Evolutionary conservation across 2,113 vertebrate genomes (phyloP), one percentile per base, ranked within the genome.

Genomic region (Poecilia latipinna): DNA sequence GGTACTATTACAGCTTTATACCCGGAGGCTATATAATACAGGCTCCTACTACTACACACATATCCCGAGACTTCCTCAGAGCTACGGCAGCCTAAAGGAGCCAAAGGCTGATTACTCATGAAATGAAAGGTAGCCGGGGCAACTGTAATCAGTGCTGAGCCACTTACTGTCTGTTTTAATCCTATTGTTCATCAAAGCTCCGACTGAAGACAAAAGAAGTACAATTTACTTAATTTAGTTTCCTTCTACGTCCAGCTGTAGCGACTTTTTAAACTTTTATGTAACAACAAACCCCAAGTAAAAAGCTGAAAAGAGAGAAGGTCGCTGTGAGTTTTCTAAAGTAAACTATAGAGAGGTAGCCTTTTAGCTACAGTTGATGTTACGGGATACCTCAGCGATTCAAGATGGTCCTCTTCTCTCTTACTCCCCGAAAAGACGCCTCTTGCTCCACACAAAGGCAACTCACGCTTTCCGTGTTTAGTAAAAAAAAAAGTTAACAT

Each of bases 111-210:
- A 26, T 68, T 10, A n/a, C 62, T 8, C 68, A 61, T 22, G 22
- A 54, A 12, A 65, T 74, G n/a, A 74, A n/a, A 33, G n/a, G 5
- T 71, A 75, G 42, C 17, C 39, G 74, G 35, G 17, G 78, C 51
- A 65, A 83, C 35, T 19, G 44, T 48, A 48, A 48, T 48, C 74
- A 67, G 65, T 4, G 24, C 8, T 32, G 68, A 90, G 78, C 82
- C 48, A 31, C 79, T 79, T 29, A 77, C 44, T 65, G 60, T 78
- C 81, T 29, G 26, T 24, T 90, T 77, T 92, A 92, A 91, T 91
- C 92, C 91, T 68, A 73, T 86, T 84, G 86, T 88, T 88, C 85
- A 75, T 79, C 82, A 69, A 86, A 82, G 60, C 68, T 69, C 77
- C 61, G 29, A 5, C 12, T 22, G 24, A 57, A 57, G 51, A 17